A percentile compares a stretch with the other conserved stretches of the same genome.
Conservation (phyloP, 1,140 invertebrate species). For the Conus ventricosus region DNA sequence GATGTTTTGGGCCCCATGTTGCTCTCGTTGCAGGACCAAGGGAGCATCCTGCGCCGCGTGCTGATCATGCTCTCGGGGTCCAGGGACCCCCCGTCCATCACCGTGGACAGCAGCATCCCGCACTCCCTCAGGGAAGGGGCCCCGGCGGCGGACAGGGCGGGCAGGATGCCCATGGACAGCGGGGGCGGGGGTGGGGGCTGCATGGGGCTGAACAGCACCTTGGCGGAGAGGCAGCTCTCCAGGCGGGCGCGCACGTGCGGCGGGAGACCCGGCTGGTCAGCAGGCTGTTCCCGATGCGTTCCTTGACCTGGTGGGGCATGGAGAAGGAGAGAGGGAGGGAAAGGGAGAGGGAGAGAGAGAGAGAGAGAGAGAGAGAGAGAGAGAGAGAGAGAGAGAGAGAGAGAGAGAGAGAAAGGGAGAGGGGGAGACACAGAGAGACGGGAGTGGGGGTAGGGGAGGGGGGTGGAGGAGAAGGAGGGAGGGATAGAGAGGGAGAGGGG, state of each 20-base stretch:
- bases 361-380: too few relatives aligned
- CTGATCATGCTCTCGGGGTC: not conserved
- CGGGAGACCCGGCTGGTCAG: not conserved
- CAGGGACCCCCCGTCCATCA: constrained; percentile 14
- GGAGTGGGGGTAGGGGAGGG: too few relatives aligned
- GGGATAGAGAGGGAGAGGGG: too few relatives aligned
- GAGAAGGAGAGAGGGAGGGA: too few relatives aligned
- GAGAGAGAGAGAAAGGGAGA: too few relatives aligned
- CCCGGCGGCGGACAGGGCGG: not conserved
- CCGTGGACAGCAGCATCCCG: not conserved
- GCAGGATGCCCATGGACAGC: not conserved
- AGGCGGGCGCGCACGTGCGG: not conserved
- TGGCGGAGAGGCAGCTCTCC: not conserved
- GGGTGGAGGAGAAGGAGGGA: too few relatives aligned
- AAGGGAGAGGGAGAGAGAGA: too few relatives aligned
- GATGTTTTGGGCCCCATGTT: not conserved
- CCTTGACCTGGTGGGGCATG: not conserved
- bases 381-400: too few relatives aligned
- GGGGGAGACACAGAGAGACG: too few relatives aligned
- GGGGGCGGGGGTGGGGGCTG: not conserved
- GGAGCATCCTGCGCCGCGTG: not conserved
- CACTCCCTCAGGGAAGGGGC: not conserved
- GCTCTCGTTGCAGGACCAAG: constrained; percentile 10
- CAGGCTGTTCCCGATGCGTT: not conserved
- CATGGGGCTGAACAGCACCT: not conserved